Evolutionary conservation across 2,888 invertebrate species (phyloP).

Genomic region (Chouioia cunea): DNA sequence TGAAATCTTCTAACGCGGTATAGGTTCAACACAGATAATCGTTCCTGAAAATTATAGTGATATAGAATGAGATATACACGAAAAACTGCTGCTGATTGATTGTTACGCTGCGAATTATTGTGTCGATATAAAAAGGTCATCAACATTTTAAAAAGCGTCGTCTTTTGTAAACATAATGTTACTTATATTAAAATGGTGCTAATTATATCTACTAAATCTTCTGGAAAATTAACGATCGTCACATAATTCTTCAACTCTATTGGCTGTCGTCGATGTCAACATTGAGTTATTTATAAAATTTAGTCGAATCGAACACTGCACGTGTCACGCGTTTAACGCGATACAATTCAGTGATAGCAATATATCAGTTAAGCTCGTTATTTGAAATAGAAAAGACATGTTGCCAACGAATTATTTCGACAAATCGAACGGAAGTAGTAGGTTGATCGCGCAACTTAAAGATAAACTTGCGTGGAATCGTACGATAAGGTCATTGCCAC

Average conservation of each 20-base stretch:
- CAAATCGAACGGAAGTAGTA: conserved; percentile 39
- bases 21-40: too few relatives aligned
- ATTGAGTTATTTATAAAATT: conserved; percentile 43
- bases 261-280: conserved; percentile 1
- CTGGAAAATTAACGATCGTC: too few relatives aligned
- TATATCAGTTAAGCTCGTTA: conserved; percentile 10
- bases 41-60: too few relatives aligned
- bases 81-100: too few relatives aligned
- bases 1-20: too few relatives aligned
- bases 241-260: not conserved
- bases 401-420: conserved; percentile 30
- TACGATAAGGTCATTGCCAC: conserved; percentile 33
- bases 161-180: too few relatives aligned
- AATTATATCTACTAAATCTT: too few relatives aligned
- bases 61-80: too few relatives aligned
- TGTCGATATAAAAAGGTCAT: too few relatives aligned
- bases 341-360: conserved; percentile 31
- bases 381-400: conserved; percentile 3
- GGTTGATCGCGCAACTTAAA: conserved; percentile 38
- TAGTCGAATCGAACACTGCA: conserved; percentile 23
- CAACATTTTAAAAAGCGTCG: too few relatives aligned
- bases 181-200: too few relatives aligned
- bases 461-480: conserved; percentile 38
- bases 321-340: conserved; percentile 30
- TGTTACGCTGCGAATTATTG: too few relatives aligned